phyloP scores from a whole-genome alignment of 1,140 invertebrate genomes.

The Aplysia californica region DNA sequence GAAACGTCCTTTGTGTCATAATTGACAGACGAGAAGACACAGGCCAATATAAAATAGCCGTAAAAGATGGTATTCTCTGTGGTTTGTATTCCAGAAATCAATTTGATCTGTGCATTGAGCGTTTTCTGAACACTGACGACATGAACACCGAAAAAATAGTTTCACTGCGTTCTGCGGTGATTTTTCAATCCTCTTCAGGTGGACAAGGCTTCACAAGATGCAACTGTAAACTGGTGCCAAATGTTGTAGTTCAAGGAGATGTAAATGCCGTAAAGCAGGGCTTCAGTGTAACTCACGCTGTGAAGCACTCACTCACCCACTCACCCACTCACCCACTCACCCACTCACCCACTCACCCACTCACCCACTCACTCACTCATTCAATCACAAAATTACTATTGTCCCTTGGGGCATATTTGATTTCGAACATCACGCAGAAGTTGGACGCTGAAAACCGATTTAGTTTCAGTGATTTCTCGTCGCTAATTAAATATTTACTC shows the following conservation, averaged over 20 bases:
- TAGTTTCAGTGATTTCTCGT: no score
- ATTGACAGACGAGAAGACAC: conserved; percentile 12
- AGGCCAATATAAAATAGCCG: neutral
- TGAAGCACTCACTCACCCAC: no score
- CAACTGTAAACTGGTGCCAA: neutral
- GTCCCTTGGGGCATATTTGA: no score
- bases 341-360: no score
- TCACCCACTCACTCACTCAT: no score
- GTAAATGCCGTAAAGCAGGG: conserved; percentile 4
- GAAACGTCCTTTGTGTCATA: neutral
- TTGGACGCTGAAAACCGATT: no score
- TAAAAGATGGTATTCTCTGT: conserved; percentile 12
- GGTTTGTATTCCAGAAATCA: conserved; percentile 19
- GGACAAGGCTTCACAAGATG: neutral
- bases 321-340: no score
- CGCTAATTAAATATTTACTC: no score
- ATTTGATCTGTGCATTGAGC: conserved; percentile 10
- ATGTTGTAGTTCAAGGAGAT: neutral
- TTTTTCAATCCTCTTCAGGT: neutral
- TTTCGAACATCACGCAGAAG: no score
- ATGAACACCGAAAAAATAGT: conserved; percentile 12
- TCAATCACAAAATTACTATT: no score
- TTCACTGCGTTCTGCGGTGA: conserved; percentile 2
- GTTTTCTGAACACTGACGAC: neutral
- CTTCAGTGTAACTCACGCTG: conserved; percentile 4